Evolutionary conservation across 2,888 invertebrate genomes (phyloP).

Genomic region (Heliconius cydno): DNA sequence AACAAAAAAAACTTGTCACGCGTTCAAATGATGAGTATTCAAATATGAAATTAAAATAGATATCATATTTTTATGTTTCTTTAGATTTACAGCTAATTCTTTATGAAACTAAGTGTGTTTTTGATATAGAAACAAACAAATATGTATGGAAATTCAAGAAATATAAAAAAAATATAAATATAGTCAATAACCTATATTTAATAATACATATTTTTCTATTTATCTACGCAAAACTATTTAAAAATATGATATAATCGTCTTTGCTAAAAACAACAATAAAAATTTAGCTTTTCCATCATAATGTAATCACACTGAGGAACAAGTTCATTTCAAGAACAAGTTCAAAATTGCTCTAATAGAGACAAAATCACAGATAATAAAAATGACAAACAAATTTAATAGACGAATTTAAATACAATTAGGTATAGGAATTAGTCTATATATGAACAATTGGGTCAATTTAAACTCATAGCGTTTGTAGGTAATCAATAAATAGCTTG

Average conservation of each 20-base stretch:
- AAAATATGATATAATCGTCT: background rate
- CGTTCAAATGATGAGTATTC: background rate
- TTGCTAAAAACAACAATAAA: background rate
- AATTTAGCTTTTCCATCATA: background rate
- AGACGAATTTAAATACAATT: slow-evolving; percentile 45
- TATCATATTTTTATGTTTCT: background rate
- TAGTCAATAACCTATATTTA: no score
- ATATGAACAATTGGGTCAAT: slow-evolving; percentile 53
- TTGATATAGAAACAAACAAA: no score
- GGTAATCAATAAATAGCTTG: slow-evolving; percentile 63
- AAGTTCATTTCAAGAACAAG: no score
- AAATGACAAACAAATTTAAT: slow-evolving; percentile 31
- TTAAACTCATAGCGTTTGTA: slow-evolving; percentile 52
- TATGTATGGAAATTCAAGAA: no score
- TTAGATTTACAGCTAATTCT: background rate
- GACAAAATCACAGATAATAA: slow-evolving; percentile 23
- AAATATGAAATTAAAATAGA: background rate
- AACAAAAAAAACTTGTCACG: background rate
- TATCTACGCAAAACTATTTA: background rate
- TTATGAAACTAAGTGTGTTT: background rate
- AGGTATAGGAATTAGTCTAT: slow-evolving; percentile 48
- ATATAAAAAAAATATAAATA: no score
- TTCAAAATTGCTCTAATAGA: background rate
- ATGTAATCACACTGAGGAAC: background rate
- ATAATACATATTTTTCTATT: no score